Percentiles rank a stretch among this genome's conserved stretches.
Evolutionary conservation across 2,888 invertebrate genomes (phyloP).

Genomic region (Diplazon laetatorius): DNA sequence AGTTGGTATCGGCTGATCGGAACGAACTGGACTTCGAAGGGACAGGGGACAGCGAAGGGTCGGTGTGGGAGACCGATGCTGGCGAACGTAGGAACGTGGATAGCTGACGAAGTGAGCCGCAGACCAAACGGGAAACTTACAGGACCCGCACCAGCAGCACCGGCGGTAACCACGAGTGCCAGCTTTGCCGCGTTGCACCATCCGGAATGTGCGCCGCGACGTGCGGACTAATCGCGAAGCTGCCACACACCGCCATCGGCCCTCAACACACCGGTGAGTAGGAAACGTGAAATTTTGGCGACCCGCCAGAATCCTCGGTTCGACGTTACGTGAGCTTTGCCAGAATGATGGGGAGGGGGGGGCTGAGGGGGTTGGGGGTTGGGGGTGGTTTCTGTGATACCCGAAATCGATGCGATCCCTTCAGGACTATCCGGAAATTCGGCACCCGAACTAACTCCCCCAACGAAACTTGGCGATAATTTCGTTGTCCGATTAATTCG

Average conservation of each 20-base stretch:
- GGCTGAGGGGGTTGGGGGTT: too few relatives aligned
- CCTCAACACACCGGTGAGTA: slow-evolving; percentile 19
- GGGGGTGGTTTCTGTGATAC: slow-evolving; percentile 25
- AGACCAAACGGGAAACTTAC: slow-evolving; percentile 31
- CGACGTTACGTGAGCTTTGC: slow-evolving; percentile 49
- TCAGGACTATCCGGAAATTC: slow-evolving; percentile 44
- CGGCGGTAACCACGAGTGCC: slow-evolving; percentile 36
- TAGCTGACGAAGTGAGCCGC: slow-evolving; percentile 20
- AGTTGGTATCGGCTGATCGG: slow-evolving; percentile 68
- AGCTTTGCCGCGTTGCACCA: slow-evolving; percentile 34
- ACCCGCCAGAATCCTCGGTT: slow-evolving; percentile 55
- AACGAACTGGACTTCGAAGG: slow-evolving; percentile 62
- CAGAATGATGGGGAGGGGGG: slow-evolving; percentile 34
- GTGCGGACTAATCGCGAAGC: slow-evolving; percentile 54
- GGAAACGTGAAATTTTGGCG: slow-evolving; percentile 50
- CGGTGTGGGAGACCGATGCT: background rate
- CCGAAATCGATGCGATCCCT: slow-evolving; percentile 59
- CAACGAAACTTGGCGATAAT: slow-evolving; percentile 8
- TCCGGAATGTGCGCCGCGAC: slow-evolving; percentile 49
- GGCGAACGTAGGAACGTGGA: slow-evolving; percentile 25
- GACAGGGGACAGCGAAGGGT: background rate
- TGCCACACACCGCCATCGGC: slow-evolving; percentile 7
- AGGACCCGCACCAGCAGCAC: slow-evolving; percentile 1
- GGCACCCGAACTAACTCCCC: background rate
- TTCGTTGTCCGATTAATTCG: slow-evolving; percentile 43